These are phyloP conservation scores for Steatornis caripensis DNA, from an alignment of 2,113 vertebrate genomes.

Conservation along the genomic window DNA sequence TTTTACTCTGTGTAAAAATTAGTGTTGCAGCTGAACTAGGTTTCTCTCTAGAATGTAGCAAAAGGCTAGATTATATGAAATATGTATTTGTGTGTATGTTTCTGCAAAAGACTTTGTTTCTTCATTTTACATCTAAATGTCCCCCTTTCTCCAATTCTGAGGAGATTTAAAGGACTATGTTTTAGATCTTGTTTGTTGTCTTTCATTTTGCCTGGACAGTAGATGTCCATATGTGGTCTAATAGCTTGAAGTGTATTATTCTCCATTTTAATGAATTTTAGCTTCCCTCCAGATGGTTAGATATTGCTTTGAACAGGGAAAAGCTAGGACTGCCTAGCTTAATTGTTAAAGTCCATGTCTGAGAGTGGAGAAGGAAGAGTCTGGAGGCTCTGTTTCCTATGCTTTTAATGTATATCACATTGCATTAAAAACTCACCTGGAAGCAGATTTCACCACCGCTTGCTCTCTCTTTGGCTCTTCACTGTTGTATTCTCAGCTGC, in stretches of 20 bases:
- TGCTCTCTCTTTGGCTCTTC: background rate
- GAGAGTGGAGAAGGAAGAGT: background rate
- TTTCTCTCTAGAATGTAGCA: background rate
- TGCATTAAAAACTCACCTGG: background rate
- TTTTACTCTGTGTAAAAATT: background rate
- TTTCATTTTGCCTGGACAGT: background rate
- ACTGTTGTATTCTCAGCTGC: background rate
- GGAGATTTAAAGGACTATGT: background rate
- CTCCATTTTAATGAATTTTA: background rate
- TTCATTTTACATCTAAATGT: background rate
- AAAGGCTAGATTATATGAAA: background rate
- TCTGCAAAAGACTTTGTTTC: background rate
- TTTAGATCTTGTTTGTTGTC: background rate
- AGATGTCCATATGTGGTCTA: background rate
- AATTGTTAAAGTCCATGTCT: background rate
- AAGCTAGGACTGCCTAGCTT: background rate
- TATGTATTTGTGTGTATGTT: rapidly evolving
- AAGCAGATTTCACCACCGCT: background rate
- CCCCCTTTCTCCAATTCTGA: background rate
- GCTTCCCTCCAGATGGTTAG: background rate
- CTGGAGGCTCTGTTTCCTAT: background rate
- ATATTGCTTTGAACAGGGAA: background rate
- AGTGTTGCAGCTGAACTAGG: background rate
- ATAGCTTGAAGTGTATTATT: background rate
- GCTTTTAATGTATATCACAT: background rate